These are phyloP conservation scores for Etheostoma perlongum DNA, from an alignment of 2,797 vertebrate species.

Conservation along the genomic window DNA sequence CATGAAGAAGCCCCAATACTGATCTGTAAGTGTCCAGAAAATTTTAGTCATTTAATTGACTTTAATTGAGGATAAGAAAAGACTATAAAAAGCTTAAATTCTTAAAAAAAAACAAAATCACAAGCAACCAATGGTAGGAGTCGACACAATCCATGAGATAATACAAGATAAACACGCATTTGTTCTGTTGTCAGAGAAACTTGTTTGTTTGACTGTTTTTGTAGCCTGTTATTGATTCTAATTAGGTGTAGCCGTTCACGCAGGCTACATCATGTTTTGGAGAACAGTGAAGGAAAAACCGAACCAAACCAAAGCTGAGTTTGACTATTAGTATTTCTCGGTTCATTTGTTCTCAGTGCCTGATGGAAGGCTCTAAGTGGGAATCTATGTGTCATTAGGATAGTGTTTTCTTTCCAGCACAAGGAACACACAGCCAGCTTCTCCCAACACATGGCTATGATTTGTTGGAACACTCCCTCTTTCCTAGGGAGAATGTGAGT, in stretches of 20 bases:
- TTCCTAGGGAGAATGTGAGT: conserved; percentile 62
- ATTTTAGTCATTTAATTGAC: conserved; percentile 14
- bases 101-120: conserved; percentile 14
- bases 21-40: conserved; percentile 4
- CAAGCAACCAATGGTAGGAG: conserved; percentile 17
- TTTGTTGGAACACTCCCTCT: conserved; percentile 65
- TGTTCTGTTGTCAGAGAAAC: conserved; percentile 52
- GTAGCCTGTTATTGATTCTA: conserved; percentile 26
- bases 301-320: conserved; percentile 35
- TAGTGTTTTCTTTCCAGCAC: conserved; percentile 56
- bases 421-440: conserved; percentile 57
- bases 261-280: conserved; percentile 47
- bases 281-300: conserved; percentile 33
- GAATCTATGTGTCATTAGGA: conserved; percentile 73
- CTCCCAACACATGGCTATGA: conserved; percentile 73
- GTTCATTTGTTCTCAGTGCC: conserved; percentile 46
- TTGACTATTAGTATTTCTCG: conserved; percentile 41
- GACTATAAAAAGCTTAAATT: conserved; percentile 11
- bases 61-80: conserved; percentile 10
- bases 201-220: conserved; percentile 29
- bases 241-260: conserved; percentile 46
- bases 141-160: conserved; percentile 7
- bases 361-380: conserved; percentile 49
- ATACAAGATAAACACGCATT: conserved; percentile 31
- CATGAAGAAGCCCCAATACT: conserved; percentile 8